Evolutionary conservation across 2,113 vertebrate species (phyloP), one percentile per base, ranked within the genome.

Genomic region (Myotis davidii): DNA sequence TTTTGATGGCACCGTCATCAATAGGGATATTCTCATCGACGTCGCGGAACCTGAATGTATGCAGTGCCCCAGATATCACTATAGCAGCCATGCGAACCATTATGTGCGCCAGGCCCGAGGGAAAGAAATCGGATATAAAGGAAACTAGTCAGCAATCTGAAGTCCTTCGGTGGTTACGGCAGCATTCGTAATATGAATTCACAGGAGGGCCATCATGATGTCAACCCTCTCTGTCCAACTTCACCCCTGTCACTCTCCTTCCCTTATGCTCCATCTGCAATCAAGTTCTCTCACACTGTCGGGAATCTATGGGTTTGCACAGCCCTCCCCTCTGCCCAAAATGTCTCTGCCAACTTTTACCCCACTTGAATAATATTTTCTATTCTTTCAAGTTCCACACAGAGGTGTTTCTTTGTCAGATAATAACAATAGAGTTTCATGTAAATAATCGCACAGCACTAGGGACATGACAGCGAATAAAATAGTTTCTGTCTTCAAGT

Each of bases 1-100:
- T 96, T 92, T 95, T 88, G 89, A 95, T 86, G 85, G 78, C 95
- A 83, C 34, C 93, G 92, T 95, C 88, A 94, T 96, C 96, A 96
- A 90, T 65, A 81, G 12, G 69, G 76, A 79, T 97, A 96, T 96
- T 96, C 56, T 94, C 88, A 86, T 78, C 94, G 85, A 97, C 94
- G 95, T 84, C 86, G 48, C 37, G 92, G 91, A 95, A 94, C 91
- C 95, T 96, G 93, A 89, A 93, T 97, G 84, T 90, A 65, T 91
- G 69, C 79, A 86, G n/a, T 64, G 54, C 54, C 52, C 67, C 29
- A 88, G 88, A 91, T 91, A 93, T 85, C 79, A 91, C 84, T 89
- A 96, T 2, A 76, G 74, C 78, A 89, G 42, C 56, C 73, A 69
- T 79, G 96, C 88, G 91, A 65, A 96, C 93, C 64, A 65, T 91